Base-by-base conservation (phyloP, 1,140 invertebrate genomes). In the Drosophila bipectinata region DNA sequence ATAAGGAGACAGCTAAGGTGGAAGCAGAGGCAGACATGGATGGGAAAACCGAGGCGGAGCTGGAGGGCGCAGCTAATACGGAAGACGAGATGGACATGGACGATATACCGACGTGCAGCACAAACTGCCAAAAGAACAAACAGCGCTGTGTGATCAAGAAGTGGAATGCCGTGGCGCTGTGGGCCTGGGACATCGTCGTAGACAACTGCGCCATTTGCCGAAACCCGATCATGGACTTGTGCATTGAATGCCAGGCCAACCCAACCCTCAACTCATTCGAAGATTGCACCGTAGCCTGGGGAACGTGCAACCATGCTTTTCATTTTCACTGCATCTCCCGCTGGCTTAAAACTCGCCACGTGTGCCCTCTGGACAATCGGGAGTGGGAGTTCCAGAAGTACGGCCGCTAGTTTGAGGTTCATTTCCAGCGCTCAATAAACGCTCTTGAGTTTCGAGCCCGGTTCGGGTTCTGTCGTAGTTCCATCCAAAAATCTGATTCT, bases 251-350 rank as follows among this genome's bases (percentile, higher is more conserved):
- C 48, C 67, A 71, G 67, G 67, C 67, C 0, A 71, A 58, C 37
- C 52, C 45, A n/a, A 51, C 24, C 18, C 6, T 15, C 7, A 57
- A 49, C 30, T 58, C 67, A 9, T 39, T 57, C 2, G 67, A 68
- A 1, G 67, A 67, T 0, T 67, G 67, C 62, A 67, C 62, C 28
- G 67, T 71, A 44, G 62, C 67, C 53, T 71, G 62, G 62, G 67
- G 67, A 0, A 39, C 41, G 8, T 71, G 67, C 47, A 71, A 71
- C 18, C 67, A 71, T 15, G 67, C 62, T 34, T 71, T 68, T 8
- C 62, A 71, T n/a, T 71, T 71, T 9, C 67, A 71, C n/a, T 71
- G 62, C 67, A 71, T 71, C 18, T 71, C 62, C n/a, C 53, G 63
- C 1, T 71, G 67, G 67, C 47, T 71, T 4, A 67, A 71, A 37